Base-by-base conservation (phyloP, 1,140 invertebrate genomes). In the Rhysida immarginata region DNA sequence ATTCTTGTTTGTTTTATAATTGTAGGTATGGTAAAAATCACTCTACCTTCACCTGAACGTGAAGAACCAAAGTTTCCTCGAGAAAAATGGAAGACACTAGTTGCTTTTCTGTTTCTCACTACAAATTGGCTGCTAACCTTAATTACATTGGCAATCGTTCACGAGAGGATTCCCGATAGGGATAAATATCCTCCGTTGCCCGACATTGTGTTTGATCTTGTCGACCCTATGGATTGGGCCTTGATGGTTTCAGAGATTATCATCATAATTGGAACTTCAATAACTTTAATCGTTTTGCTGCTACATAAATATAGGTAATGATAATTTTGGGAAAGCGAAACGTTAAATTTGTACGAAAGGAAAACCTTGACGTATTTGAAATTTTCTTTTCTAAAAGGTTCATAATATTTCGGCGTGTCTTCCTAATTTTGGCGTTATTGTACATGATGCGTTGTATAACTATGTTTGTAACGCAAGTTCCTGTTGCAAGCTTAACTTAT, bases 401-500 rank as follows among this genome's bases (percentile, higher is more conserved):
- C 69, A 91, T 91, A 62, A 80, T 91, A 41, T 77, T 85, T 60
- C 78, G 87, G 60, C 74, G 88, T 61, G 70, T 89, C 65, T 90
- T 88, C 68, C 74, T 91, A 54, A 77, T 92, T 53, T 78, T 91
- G 71, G 83, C 84, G 21, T 67, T 90, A 53, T 70, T 91, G 59
- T 91, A 93, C 68, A 77, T 90, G 71, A 87, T 90, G 77, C 78
- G 87, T 35, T 85, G 85, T 53, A 71, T 91, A 44, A 90, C 87
- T 44, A 90, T 92, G 84, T 89, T 81, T 69, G 85, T 90, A 43
- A 92, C 88, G 1, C 87, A 88, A 45, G 73, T 92, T 66, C 87
- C 87, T 35, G 76, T 88, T 16, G 80, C 87, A 14, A 87, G 82
- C 69, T 79, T 73, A 57, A 86, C 83, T 1, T 92, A 91, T 69